A percentile compares a stretch with the other conserved stretches of the same genome.
Evolutionary conservation across 2,888 invertebrate species (phyloP).

Genomic region (Oegoconia quadripuncta): DNA sequence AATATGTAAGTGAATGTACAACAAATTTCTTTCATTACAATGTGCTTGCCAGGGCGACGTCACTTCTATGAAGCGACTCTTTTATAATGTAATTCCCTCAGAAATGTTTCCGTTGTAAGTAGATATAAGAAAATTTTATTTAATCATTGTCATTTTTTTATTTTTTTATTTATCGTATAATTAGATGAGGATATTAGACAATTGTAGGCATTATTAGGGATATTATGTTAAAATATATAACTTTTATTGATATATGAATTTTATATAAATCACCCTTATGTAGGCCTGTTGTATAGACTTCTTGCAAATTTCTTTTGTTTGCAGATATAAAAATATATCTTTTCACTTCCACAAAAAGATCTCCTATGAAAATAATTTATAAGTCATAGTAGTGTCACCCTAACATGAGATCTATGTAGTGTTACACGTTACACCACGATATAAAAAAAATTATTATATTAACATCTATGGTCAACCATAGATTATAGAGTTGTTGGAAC

Average conservation of each 20-base stretch:
- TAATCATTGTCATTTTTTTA: slow-evolving; percentile 35
- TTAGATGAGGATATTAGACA: slow-evolving; percentile 50
- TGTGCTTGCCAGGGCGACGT: slow-evolving; percentile 55
- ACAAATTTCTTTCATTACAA: slow-evolving; percentile 41
- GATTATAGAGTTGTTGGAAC: slow-evolving; percentile 69
- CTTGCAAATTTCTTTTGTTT: slow-evolving; percentile 36
- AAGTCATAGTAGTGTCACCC: slow-evolving; percentile 36
- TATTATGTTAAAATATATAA: slow-evolving; percentile 46
- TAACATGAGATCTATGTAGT: slow-evolving; percentile 29
- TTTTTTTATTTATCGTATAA: slow-evolving; percentile 36
- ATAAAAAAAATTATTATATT: slow-evolving; percentile 21
- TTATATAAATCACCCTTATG: slow-evolving; percentile 36
- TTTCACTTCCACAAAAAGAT: slow-evolving; percentile 56
- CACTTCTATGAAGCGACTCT: slow-evolving; percentile 69
- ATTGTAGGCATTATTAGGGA: slow-evolving; percentile 54
- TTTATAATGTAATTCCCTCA: slow-evolving; percentile 29
- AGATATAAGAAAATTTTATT: slow-evolving; percentile 17
- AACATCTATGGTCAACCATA: slow-evolving; percentile 67
- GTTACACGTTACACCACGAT: slow-evolving; percentile 51
- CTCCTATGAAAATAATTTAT: slow-evolving; percentile 53
- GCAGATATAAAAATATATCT: slow-evolving; percentile 33
- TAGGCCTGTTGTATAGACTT: slow-evolving; percentile 51
- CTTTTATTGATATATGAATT: slow-evolving; percentile 43
- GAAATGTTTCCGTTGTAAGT: slow-evolving; percentile 17
- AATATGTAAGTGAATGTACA: slow-evolving; percentile 51